Percentiles rank a stretch among this genome's conserved stretches.
Conservation (phyloP, 2,113 vertebrate genomes). For the Clinocottus analis region DNA sequence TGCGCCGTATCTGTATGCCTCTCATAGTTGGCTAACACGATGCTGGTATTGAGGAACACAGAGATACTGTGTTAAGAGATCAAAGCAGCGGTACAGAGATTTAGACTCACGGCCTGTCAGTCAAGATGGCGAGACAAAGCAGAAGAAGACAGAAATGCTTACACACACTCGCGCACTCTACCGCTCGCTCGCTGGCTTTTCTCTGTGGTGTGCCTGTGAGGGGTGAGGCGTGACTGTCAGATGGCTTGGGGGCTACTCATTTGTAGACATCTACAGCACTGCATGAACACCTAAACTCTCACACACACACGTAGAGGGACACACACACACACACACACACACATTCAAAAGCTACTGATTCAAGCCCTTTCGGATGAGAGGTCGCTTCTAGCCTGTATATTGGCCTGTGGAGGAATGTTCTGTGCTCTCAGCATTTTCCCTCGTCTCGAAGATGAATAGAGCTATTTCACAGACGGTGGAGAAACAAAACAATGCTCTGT, state of each 20-base stretch:
- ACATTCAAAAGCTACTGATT: conserved; percentile 41
- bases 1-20: conserved; percentile 60
- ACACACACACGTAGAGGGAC: background rate
- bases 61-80: conserved; percentile 74
- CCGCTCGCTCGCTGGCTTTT: conserved; percentile 46
- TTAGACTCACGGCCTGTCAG: conserved; percentile 68
- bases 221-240: conserved; percentile 73
- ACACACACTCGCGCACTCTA: conserved; percentile 63
- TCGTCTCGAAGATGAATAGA: conserved; percentile 77
- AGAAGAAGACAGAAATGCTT: conserved; percentile 76
- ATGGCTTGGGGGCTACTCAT: conserved; percentile 73
- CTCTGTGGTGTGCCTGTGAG: conserved; percentile 62
- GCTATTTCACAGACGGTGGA: conserved; percentile 71
- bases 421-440: conserved; percentile 79
- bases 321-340: conserved; percentile 17
- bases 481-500: conserved; percentile 70
- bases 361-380: conserved; percentile 54
- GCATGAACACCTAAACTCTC: conserved; percentile 56
- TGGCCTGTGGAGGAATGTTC: conserved; percentile 76
- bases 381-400: conserved; percentile 53
- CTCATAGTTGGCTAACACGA: conserved; percentile 60
- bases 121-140: conserved; percentile 76
- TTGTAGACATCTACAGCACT: conserved; percentile 68
- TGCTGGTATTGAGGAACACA: conserved; percentile 71
- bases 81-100: conserved; percentile 73